Evolutionary conservation across 2,888 invertebrate species (phyloP), one percentile per base, ranked within the genome.

Genomic region (Furcula furcula): DNA sequence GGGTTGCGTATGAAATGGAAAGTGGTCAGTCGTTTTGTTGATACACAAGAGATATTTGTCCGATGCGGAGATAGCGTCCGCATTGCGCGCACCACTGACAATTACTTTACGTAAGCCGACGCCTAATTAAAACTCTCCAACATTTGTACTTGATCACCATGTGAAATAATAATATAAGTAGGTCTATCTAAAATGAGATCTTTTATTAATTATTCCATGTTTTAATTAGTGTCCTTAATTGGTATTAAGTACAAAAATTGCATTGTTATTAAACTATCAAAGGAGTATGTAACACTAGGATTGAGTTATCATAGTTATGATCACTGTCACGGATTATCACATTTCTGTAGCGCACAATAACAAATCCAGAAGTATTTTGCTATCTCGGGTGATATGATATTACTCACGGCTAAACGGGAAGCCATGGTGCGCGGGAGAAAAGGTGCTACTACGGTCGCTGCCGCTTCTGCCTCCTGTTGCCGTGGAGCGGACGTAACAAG

Each of bases 331-430:
- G 27, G 18, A 18, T n/a, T 5, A 28, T 11, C 26, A 13, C 26
- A 26, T n/a, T 4, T 28, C 7, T 18, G 18, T 28, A 11, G 2
- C 11, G 28, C 11, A 31, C 12, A 12, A 30, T 11, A 28, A 22
- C n/a, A 25, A n/a, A 23, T 39, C 36, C 32, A 28, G 25, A 33
- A 33, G 14, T 16, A 46, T 21, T 60, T 58, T 52, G 53, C 53
- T 40, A 41, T 46, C 11, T 46, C 36, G 36, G 38, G 23, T 43
- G 44, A 41, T 32, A 31, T 43, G 40, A 47, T 34, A 30, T 47
- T 79, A 86, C 86, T 86, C 75, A 86, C 86, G 62, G 79, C 72
- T 54, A 78, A 61, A 49, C 64, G 72, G 67, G 72, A 73, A 71
- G 79, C 83, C 86, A 86, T 86, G 60, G 36, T 78, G 74, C 55